Percentiles rank a stretch among this genome's conserved stretches.
These are phyloP conservation scores for Petrolisthes cinctipes DNA, from an alignment of 2,888 invertebrate genomes.

Conservation along the genomic window DNA sequence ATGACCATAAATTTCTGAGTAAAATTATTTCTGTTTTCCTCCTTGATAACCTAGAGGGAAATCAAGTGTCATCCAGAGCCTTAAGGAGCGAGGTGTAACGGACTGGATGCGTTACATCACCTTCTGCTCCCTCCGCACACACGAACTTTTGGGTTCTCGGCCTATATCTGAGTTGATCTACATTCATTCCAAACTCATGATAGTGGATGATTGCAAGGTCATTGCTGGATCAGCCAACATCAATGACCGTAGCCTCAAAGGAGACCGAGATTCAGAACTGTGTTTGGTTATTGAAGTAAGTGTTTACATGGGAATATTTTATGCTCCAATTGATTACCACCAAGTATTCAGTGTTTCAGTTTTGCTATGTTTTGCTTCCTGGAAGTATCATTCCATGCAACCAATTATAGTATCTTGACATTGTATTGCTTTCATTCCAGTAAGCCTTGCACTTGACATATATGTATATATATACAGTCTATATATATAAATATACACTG, in stretches of 20 bases:
- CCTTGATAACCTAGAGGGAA: slow-evolving; percentile 77
- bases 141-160: slow-evolving; percentile 76
- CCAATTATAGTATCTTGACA: neutral
- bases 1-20: neutral
- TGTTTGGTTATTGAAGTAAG: slow-evolving; percentile 86
- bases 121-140: slow-evolving; percentile 89
- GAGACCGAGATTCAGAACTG: slow-evolving; percentile 94
- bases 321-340: no score
- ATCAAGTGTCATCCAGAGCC: slow-evolving; percentile 83
- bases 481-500: neutral
- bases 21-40: neutral
- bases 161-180: slow-evolving; percentile 93
- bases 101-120: slow-evolving; percentile 89
- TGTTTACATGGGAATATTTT: no score
- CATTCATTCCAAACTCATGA: slow-evolving; percentile 96
- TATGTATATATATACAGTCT: neutral
- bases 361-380: no score
- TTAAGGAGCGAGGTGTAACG: slow-evolving; percentile 82
- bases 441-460: slow-evolving; percentile 1
- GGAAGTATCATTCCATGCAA: no score
- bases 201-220: slow-evolving; percentile 89
- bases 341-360: no score
- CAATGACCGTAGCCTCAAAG: slow-evolving; percentile 94
- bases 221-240: slow-evolving; percentile 99
- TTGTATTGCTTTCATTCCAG: neutral